Percentiles rank a stretch among this genome's conserved stretches.
These are phyloP conservation scores for Drosophila anceps DNA, from an alignment of 2,888 invertebrate species.

Conservation along the genomic window DNA sequence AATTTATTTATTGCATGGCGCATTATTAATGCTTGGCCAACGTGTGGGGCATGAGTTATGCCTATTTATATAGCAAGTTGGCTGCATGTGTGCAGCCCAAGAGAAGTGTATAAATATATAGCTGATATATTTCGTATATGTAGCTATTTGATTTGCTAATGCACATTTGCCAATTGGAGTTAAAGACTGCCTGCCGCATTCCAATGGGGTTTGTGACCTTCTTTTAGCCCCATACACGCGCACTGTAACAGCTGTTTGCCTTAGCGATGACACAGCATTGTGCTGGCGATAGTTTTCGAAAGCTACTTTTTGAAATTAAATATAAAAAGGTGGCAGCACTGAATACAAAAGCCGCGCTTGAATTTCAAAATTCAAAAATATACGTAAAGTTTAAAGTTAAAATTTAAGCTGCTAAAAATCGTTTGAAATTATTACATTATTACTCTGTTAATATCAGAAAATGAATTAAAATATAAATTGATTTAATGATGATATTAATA, in stretches of 20 bases:
- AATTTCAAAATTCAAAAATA: background rate
- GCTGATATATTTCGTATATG: background rate
- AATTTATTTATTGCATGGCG: constrained; percentile 14
- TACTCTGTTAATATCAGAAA: background rate
- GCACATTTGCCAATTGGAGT: constrained; percentile 38
- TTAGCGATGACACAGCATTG: constrained; percentile 48
- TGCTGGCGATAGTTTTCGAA: constrained; percentile 45
- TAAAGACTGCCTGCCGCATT: constrained; percentile 47
- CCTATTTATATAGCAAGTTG: background rate
- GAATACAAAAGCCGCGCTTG: background rate
- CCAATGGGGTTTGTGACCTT: constrained; percentile 73
- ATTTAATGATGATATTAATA: no score
- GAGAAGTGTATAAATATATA: background rate
- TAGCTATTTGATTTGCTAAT: constrained; percentile 8
- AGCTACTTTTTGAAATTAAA: constrained; percentile 21
- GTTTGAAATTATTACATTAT: no score
- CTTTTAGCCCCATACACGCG: constrained; percentile 40
- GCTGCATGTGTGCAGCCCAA: background rate
- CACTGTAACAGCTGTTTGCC: constrained; percentile 59
- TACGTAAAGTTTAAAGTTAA: background rate
- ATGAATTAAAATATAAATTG: background rate
- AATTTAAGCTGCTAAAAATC: background rate
- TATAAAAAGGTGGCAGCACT: constrained; percentile 5
- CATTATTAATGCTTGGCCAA: constrained; percentile 16
- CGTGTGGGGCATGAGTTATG: background rate